Percentiles rank a stretch among this genome's conserved stretches.
These are phyloP conservation scores for Lordiphosa stackelbergi DNA, from an alignment of 1,140 invertebrate species.

Conservation along the genomic window DNA sequence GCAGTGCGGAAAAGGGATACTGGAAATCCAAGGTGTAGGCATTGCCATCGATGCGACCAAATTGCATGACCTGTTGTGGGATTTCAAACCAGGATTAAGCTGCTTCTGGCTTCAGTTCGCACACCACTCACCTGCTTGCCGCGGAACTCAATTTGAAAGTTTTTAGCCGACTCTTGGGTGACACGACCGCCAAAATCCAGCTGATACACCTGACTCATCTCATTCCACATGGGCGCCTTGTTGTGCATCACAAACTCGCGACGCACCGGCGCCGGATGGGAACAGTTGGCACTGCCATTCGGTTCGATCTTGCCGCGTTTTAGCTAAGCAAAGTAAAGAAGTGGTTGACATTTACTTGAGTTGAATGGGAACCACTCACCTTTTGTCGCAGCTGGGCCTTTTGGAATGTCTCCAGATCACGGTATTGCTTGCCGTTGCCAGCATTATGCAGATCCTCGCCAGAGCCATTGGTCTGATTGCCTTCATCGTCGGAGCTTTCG, in stretches of 20 bases:
- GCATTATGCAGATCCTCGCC: conserved; percentile 60
- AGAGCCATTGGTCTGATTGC: conserved; percentile 80
- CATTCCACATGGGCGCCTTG: conserved; percentile 99
- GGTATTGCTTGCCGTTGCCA: conserved; percentile 84
- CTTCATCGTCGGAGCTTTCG: conserved; percentile 93
- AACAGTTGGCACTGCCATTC: conserved; percentile 77
- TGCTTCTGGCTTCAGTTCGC: no score
- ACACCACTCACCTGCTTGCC: conserved; percentile 89
- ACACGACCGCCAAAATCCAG: conserved; percentile 99
- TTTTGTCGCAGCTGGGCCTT: conserved; percentile 96
- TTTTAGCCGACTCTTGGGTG: conserved; percentile 99
- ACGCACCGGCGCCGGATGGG: conserved; percentile 78
- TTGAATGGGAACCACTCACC: conserved; percentile 78
- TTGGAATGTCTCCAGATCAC: conserved; percentile 95
- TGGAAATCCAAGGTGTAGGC: conserved; percentile 99
- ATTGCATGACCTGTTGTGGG: conserved; percentile 95
- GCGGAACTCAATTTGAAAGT: conserved; percentile 99
- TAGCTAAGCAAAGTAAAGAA: conserved; percentile 77
- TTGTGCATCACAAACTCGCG: conserved; percentile 97
- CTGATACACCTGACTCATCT: conserved; percentile 99
- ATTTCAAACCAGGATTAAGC: not conserved
- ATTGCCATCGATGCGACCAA: conserved; percentile 98
- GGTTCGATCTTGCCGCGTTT: conserved; percentile 82
- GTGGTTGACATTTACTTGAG: not conserved
- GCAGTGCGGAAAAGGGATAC: conserved; percentile 98